Conservation (phyloP, 2,113 vertebrate genomes). For the Catharus minimus region DNA sequence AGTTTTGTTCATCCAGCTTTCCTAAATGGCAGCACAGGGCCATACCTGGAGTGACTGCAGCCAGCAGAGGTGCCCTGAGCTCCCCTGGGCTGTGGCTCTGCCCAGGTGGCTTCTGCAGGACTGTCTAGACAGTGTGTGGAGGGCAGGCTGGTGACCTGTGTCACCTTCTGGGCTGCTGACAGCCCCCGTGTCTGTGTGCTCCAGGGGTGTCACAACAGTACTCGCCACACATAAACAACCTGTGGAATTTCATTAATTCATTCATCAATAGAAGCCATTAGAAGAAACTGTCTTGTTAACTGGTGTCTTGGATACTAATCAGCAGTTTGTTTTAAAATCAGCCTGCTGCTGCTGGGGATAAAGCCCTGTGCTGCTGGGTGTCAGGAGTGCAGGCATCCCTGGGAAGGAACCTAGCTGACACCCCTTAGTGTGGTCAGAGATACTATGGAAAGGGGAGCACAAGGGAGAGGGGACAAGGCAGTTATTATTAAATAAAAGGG, state of each 20-base stretch:
- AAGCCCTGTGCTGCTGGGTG: neutral
- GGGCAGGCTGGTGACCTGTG: neutral
- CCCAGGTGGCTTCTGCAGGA: neutral
- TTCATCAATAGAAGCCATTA: slow-evolving; percentile 18
- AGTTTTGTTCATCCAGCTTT: neutral
- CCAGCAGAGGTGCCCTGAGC: neutral
- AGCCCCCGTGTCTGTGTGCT: neutral
- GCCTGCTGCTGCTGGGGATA: neutral
- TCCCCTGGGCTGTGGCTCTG: neutral
- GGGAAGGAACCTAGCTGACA: neutral
- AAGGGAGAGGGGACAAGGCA: neutral
- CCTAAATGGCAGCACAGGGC: neutral
- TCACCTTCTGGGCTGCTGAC: neutral
- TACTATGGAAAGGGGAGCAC: neutral
- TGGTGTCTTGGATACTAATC: neutral
- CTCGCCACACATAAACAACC: neutral
- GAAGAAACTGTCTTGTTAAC: neutral
- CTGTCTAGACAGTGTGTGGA: neutral
- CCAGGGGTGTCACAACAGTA: neutral
- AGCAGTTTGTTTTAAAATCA: slow-evolving; percentile 6
- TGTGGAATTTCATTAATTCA: slow-evolving; percentile 7
- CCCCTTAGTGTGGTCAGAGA: neutral
- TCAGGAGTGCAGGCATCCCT: neutral
- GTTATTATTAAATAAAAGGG: neutral
- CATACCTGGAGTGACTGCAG: neutral